These are phyloP conservation scores for Hystrix cristata DNA, from an alignment of 2,113 vertebrate genomes.

Conservation along the genomic window DNA sequence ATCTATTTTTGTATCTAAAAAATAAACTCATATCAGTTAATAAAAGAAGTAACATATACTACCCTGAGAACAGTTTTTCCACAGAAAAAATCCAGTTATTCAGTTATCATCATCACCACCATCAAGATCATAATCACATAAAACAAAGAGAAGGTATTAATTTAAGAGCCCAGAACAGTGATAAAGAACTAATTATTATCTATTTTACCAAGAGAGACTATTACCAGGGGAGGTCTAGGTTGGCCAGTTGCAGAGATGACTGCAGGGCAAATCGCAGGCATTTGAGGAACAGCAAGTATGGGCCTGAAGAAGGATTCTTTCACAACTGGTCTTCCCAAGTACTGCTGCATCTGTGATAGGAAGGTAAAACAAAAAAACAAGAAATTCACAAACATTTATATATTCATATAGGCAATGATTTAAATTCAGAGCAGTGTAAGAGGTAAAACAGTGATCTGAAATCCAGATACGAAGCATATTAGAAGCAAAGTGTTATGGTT, in stretches of 20 bases:
- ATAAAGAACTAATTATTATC: conserved; percentile 17
- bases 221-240: conserved; percentile 74
- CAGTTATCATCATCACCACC: not conserved
- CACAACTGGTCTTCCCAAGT: conserved; percentile 80
- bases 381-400: not conserved
- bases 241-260: conserved; percentile 69
- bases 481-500: not conserved
- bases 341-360: conserved; percentile 83
- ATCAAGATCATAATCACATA: not conserved
- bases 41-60: conserved; percentile 3
- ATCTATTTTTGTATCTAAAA: conserved; percentile 46
- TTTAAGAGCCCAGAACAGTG: not conserved
- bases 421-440: conserved; percentile 50
- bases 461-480: conserved; percentile 31
- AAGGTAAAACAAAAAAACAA: conserved; percentile 21
- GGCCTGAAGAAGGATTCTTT: conserved; percentile 81
- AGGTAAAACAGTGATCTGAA: not conserved
- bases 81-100: not conserved
- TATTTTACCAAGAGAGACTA: conserved; percentile 10
- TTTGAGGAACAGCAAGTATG: conserved; percentile 72
- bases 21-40: conserved; percentile 30
- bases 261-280: conserved; percentile 76
- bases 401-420: not conserved
- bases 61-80: not conserved
- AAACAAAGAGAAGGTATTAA: conserved; percentile 26